Conservation (phyloP, 2,888 invertebrate genomes). For the Pseudoips prasinana region DNA sequence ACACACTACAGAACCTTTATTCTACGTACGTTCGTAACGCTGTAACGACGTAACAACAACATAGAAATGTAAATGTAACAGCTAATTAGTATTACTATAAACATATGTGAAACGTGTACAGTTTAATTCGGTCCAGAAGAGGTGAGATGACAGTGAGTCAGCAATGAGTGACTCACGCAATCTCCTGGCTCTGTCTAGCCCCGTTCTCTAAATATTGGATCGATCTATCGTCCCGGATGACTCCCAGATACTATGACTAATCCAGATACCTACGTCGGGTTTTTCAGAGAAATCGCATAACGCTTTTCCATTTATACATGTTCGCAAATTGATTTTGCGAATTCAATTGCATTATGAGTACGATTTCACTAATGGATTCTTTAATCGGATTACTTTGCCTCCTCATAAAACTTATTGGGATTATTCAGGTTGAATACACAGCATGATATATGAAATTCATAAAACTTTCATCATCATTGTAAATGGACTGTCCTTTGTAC, state of each 20-base stretch:
- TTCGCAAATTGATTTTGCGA: neutral
- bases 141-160: slow-evolving; percentile 43
- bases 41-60: too few species aligned
- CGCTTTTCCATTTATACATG: neutral
- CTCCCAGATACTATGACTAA: slow-evolving; percentile 45
- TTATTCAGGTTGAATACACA: too few species aligned
- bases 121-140: slow-evolving; percentile 48
- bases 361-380: neutral
- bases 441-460: too few species aligned
- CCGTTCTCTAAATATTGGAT: slow-evolving; percentile 40
- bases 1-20: too few species aligned
- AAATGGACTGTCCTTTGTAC: too few species aligned
- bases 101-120: slow-evolving; percentile 15
- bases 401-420: slow-evolving; percentile 2
- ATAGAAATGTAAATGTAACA: too few species aligned
- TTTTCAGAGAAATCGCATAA: neutral
- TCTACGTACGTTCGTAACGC: too few species aligned
- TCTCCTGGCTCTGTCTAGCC: slow-evolving; percentile 34
- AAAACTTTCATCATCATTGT: too few species aligned
- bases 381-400: slow-evolving; percentile 6
- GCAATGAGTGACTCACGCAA: slow-evolving; percentile 28
- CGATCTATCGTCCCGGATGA: slow-evolving; percentile 39
- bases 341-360: neutral
- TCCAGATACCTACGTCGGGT: slow-evolving; percentile 5
- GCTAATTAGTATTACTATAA: too few species aligned